Evolutionary conservation across 1,140 invertebrate species (phyloP), one percentile per base, ranked within the genome.

Genomic region (Popillia japonica): DNA sequence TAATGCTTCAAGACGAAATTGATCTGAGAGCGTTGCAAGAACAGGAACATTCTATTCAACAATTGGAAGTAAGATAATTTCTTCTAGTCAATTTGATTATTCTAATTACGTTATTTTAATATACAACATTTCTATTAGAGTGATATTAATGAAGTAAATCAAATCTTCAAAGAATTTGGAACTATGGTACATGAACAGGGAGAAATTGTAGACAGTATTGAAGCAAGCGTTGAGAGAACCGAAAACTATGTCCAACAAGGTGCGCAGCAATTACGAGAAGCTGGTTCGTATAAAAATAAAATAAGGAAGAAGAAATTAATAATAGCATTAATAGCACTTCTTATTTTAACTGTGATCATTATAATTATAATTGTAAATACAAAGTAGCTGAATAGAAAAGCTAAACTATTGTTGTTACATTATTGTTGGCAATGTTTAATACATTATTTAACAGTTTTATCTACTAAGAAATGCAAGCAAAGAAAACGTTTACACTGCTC

Each of bases 91-190:
- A 74, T 74, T 74, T 22, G 8, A 14, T 77, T 82, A n/a, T 77
- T 55, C 76, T 68, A 20, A 77, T 78, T 72, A 73, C 20, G 76
- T 44, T 59, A 23, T 41, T 82, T 84, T 82, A n/a, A 55, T 55
- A 3, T 55, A 7, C 6, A 7, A n/a, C 17, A 0, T 84, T 84
- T 86, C 78, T 89, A 90, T 82, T 88, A 98, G 95, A 93, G 89
- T 83, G 96, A 99, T 87, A 99, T 99, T 82, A 92, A 92, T 81
- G 96, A 97, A 85, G 97, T 99, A 14, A 99, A 99, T 89, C 94
- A 98, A 88, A 99, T 99, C 83, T 99, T 99, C 87, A 99, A 98
- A 90, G 98, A 99, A 85, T 90, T 99, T 72, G 98, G 97, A 3
- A 92, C 95, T 72, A 90, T 99, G 87, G 97, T 99, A 17, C 97